Evolutionary conservation across 2,797 vertebrate genomes (phyloP).

Genomic region (Sebastes itinus): DNA sequence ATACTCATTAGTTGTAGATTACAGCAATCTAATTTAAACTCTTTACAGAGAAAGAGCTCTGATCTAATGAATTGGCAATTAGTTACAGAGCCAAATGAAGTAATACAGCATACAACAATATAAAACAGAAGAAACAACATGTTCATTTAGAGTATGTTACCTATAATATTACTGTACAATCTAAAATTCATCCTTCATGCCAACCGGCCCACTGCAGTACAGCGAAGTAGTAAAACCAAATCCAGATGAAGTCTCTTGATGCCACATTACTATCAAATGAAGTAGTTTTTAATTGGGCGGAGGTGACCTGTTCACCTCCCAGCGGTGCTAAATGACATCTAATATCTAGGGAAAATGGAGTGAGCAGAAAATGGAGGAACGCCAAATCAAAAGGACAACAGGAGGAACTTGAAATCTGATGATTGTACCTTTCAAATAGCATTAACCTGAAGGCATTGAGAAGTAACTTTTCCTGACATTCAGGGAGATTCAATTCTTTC

Average conservation of each 20-base stretch:
- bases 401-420: slow-evolving; percentile 24
- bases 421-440: slow-evolving; percentile 27
- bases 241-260: slow-evolving; percentile 3
- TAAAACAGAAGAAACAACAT: not conserved
- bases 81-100: not conserved
- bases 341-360: slow-evolving; percentile 17
- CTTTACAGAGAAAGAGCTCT: not conserved
- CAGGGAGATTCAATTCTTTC: slow-evolving; percentile 3
- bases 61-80: not conserved
- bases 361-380: slow-evolving; percentile 6
- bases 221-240: slow-evolving; percentile 1
- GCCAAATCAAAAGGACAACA: slow-evolving; percentile 31
- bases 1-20: not conserved
- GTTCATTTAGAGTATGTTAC: not conserved
- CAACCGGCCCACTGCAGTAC: not conserved
- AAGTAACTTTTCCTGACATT: slow-evolving; percentile 14
- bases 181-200: not conserved
- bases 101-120: not conserved
- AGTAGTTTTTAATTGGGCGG: slow-evolving; percentile 22
- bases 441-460: slow-evolving; percentile 19
- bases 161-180: not conserved
- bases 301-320: slow-evolving; percentile 18
- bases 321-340: slow-evolving; percentile 19
- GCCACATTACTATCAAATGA: slow-evolving; percentile 13
- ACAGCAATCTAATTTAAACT: not conserved